Base-by-base conservation (phyloP, 2,797 vertebrate species). In the Catostomus latipinnis region DNA sequence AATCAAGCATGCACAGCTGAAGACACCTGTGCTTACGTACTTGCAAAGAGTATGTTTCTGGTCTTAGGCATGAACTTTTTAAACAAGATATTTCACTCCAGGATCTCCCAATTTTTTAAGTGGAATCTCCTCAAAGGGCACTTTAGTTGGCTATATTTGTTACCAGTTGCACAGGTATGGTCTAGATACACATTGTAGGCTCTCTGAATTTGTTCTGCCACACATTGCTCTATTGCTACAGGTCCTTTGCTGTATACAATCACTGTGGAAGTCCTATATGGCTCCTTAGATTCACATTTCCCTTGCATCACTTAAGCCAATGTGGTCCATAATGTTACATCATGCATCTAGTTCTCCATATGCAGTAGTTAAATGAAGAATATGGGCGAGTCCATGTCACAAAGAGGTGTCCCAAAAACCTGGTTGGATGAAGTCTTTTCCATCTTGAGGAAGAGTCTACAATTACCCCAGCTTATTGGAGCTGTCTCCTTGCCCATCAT, bases 281-380 rank as follows among this genome's bases (percentile, higher is more conserved):
- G 48, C 60, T 46, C 12, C 46, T 65, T 43, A 56, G 11, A 49
- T 77, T 53, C 13, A 58, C 54, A 45, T 34, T 34, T 78, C 14
- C 54, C 45, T 43, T 53, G 18, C 43, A 56, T 69, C 34, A 6
- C 8, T 67, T 7, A 5, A 63, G 65, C 68, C 56, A 52, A 46
- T 48, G 53, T 60, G 52, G 71, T 52, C 48, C 67, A 43, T 46
- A 75, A 81, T 69, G 65, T 78, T 85, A 75, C 71, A 85, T 78
- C 78, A 83, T 76, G 84, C 74, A 77, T 70, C 48, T 69, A 72
- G 63, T 76, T 73, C 49, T 63, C 71, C 78, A 78, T 75, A 83
- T 67, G 74, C 46, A 68, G 74, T 43, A 14, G 53, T 52, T 63
- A 78, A 63, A 68, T 57, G 68, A 57, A 76, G 78, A 73, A 76